Percentiles rank a stretch among this genome's conserved stretches.
phyloP scores from a whole-genome alignment of 2,113 vertebrate species.

The Triplophysa rosa region DNA sequence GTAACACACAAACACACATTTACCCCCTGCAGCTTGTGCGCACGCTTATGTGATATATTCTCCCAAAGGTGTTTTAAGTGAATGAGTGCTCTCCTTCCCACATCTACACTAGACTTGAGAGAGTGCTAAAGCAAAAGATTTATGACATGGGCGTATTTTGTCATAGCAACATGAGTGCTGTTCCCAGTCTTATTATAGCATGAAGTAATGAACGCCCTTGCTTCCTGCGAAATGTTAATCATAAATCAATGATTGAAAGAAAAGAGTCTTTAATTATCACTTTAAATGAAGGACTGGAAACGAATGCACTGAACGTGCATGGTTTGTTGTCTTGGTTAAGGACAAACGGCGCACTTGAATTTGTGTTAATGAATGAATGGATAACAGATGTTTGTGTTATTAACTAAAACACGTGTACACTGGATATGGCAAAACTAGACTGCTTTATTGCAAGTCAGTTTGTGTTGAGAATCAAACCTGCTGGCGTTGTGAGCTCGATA shows the following conservation, averaged over 20 bases:
- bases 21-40: background rate
- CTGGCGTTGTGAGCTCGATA: no score
- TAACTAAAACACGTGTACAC: no score
- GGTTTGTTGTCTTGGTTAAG: background rate
- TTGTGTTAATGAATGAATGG: no score
- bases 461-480: no score
- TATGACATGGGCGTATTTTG: constrained; percentile 18
- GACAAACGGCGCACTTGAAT: background rate
- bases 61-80: background rate
- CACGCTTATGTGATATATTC: background rate
- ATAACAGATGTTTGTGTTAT: no score
- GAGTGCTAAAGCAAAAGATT: background rate
- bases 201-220: background rate
- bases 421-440: no score
- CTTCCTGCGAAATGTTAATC: constrained; percentile 5
- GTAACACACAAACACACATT: constrained; percentile 52
- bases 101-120: background rate
- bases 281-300: background rate
- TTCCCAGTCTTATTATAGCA: background rate
- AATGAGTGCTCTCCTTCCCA: background rate
- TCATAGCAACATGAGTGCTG: constrained; percentile 21
- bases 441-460: no score
- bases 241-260: constrained; percentile 14
- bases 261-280: background rate
- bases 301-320: no score